Base-by-base conservation (phyloP, 2,797 vertebrate species). In the Helicolenus hilgendorfi region DNA sequence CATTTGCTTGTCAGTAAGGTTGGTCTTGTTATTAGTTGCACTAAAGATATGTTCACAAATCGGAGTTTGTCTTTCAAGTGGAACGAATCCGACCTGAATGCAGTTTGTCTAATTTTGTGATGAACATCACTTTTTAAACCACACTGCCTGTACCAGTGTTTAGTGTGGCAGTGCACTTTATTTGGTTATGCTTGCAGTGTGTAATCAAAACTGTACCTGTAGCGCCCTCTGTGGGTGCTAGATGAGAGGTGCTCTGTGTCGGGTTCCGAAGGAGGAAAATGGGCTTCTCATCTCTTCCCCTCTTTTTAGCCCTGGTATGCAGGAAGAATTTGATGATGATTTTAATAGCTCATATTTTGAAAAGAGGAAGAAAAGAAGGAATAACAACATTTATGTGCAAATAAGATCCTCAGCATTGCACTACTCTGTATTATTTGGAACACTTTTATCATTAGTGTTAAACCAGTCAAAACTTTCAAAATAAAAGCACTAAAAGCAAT, bases 171-270 rank as follows among this genome's bases (percentile, higher is more conserved):
- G 10, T 13, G 5, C 7, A 5, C 11, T 11, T 69, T 20, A 2
- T 3, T 33, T 36, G 10, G 3, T 62, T 18, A 14, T 27, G 10
- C 7, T 4, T 63, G 29, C 8, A 29, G 6, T 24, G 45, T 33
- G 11, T 31, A 53, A 72, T 38, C 11, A 22, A 60, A 81, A 38
- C 24, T 38, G 13, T 18, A 20, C 72, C 22, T 35, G 4, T 26
- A 60, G 86, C 78, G 7, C 88, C 88, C 77, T 83, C 91, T 91
- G 62, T 35, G 4, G 83, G 84, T 58, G n/a, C 20, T 27, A 22
- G 15, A 5, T n/a, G 53, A n/a, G 72, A 62, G 10, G 20, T 87
- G 80, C 62, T 83, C 14, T 9, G 2, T 41, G 27, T 49, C 38
- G 60, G 9, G 45, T 20, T 49, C 45, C 20, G 45, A 1, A 49